Conservation (phyloP, 2,888 invertebrate genomes). For the Bruchidius siliquastri region DNA sequence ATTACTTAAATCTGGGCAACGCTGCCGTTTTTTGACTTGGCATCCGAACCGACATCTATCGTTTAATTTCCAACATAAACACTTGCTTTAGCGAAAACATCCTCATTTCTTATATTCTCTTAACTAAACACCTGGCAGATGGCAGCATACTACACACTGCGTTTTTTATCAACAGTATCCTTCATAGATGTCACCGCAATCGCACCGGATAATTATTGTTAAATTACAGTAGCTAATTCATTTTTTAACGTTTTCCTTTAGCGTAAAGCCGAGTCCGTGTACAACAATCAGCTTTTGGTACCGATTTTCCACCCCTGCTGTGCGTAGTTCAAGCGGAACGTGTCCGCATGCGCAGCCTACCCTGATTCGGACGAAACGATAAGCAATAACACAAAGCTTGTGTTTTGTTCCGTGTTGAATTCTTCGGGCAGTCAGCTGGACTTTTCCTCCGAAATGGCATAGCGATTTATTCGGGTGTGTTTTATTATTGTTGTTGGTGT, state of each 20-base stretch:
- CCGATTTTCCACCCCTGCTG: neutral
- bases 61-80: too few relatives aligned
- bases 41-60: too few relatives aligned
- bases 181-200: neutral
- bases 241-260: neutral
- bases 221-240: neutral
- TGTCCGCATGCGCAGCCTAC: constrained; percentile 8
- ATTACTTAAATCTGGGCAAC: too few relatives aligned
- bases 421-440: constrained; percentile 20
- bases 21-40: too few relatives aligned
- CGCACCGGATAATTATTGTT: neutral
- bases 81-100: too few relatives aligned
- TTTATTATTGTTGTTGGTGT: constrained; percentile 13
- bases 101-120: neutral
- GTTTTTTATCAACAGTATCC: neutral
- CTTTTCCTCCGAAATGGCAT: constrained; percentile 17
- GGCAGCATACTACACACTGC: neutral
- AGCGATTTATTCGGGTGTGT: constrained; percentile 22
- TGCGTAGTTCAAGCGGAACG: neutral
- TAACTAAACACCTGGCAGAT: neutral
- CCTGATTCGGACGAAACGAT: neutral
- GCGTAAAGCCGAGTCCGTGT: neutral
- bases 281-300: neutral
- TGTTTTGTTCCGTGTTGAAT: constrained; percentile 15
- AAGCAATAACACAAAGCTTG: constrained; percentile 13